Evolutionary conservation across 1,140 invertebrate genomes (phyloP).

Genomic region (Helicoverpa armigera): DNA sequence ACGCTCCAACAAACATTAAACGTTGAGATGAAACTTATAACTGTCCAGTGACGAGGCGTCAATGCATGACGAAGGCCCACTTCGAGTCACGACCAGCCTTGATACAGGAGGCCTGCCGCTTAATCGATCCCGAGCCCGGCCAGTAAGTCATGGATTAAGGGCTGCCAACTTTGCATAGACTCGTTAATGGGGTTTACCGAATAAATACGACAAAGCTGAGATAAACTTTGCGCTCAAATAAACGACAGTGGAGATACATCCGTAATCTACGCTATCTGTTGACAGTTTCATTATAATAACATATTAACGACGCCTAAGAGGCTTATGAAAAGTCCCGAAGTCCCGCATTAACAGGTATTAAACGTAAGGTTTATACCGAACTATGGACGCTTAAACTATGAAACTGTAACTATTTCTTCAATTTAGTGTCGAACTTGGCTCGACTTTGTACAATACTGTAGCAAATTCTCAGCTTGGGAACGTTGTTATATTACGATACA

Average conservation of each 20-base stretch:
- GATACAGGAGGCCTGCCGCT: conserved; percentile 35
- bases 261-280: conserved; percentile 16
- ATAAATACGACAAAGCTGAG: conserved; percentile 21
- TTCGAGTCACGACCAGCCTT: conserved; percentile 44
- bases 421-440: conserved; percentile 36
- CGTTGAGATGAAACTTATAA: conserved; percentile 5
- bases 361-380: conserved; percentile 22
- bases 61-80: conserved; percentile 27
- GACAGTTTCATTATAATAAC: conserved; percentile 41
- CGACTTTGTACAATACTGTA: conserved; percentile 14
- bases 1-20: neutral
- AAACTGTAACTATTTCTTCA: conserved; percentile 40
- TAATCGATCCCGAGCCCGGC: conserved; percentile 51
- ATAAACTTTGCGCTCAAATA: conserved; percentile 35
- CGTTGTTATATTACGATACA: conserved; percentile 31
- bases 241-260: neutral
- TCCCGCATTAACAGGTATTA: conserved; percentile 18
- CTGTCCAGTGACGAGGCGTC: conserved; percentile 22
- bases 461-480: conserved; percentile 23
- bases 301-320: conserved; percentile 22
- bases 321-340: conserved; percentile 22
- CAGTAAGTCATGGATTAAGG: conserved; percentile 48
- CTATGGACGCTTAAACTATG: conserved; percentile 14
- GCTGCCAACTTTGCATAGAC: conserved; percentile 25
- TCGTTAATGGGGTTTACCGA: conserved; percentile 43